phyloP scores from a whole-genome alignment of 2,888 invertebrate genomes.

The Empis stercorea region DNA sequence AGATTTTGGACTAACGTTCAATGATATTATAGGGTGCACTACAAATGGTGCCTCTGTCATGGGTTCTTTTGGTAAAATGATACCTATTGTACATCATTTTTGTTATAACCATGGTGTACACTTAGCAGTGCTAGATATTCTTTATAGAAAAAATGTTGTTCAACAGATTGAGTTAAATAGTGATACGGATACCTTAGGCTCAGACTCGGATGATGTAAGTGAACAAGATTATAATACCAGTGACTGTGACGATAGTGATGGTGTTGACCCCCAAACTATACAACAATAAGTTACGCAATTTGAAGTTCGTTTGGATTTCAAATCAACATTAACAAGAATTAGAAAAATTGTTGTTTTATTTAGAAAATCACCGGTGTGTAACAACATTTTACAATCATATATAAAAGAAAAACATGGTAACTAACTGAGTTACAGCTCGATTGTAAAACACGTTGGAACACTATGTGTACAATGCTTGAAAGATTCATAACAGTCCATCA shows the following conservation, averaged over 20 bases:
- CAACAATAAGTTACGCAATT: too few relatives aligned
- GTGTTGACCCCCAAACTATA: too few relatives aligned
- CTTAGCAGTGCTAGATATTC: background rate
- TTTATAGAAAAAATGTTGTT: background rate
- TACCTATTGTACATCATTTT: background rate
- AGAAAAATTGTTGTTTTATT: background rate
- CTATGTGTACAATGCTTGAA: background rate
- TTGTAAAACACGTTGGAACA: background rate
- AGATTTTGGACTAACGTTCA: background rate
- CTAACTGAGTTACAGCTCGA: background rate
- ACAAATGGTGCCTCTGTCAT: background rate
- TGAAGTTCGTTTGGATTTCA: too few relatives aligned
- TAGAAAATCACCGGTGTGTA: background rate
- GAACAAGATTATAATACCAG: too few relatives aligned
- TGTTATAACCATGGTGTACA: background rate
- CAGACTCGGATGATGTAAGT: too few relatives aligned
- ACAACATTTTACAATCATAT: background rate
- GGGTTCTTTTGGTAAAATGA: background rate
- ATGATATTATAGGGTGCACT: background rate
- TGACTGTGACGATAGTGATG: too few relatives aligned
- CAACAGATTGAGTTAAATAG: too few relatives aligned
- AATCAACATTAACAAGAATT: background rate
- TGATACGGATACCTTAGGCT: too few relatives aligned
- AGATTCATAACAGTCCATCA: background rate
- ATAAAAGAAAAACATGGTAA: background rate